Evolutionary conservation across 1,140 invertebrate genomes (phyloP).

Genomic region (Oscheius sp.): DNA sequence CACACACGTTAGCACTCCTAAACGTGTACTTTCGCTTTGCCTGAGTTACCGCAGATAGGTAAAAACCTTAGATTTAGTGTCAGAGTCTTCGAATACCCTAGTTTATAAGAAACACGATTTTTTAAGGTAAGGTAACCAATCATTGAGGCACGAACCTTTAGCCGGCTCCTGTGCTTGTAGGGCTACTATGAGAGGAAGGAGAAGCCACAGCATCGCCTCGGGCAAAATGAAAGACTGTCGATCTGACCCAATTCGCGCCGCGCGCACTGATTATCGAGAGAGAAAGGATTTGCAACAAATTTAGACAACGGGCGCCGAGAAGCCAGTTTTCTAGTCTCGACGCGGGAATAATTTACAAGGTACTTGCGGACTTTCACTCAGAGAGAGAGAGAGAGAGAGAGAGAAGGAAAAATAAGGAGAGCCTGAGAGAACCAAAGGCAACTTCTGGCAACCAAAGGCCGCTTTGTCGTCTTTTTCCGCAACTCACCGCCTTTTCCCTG

Average conservation of each 20-base stretch:
- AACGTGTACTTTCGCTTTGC: not conserved
- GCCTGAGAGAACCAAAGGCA: too few relatives aligned
- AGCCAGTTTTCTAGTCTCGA: too few relatives aligned
- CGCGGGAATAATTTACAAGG: too few relatives aligned
- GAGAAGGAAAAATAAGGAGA: too few relatives aligned
- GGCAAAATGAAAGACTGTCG: not conserved
- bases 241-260: not conserved
- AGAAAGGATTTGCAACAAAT: slow-evolving; percentile 7
- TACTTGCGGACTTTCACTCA: too few relatives aligned
- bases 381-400: too few relatives aligned
- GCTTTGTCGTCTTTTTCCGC: too few relatives aligned
- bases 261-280: slow-evolving; percentile 6
- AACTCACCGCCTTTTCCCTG: too few relatives aligned
- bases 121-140: not conserved
- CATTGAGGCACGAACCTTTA: not conserved
- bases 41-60: not conserved
- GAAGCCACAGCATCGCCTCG: not conserved
- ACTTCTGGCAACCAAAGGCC: too few relatives aligned
- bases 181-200: not conserved
- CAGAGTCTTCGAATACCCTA: not conserved
- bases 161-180: not conserved
- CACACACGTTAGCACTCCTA: not conserved
- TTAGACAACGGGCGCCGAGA: too few relatives aligned
- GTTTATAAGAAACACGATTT: too few relatives aligned
- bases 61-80: not conserved